Evolutionary conservation across 1,140 invertebrate species (phyloP), one percentile per base, ranked within the genome.

Genomic region (Piezodorus guildinii): DNA sequence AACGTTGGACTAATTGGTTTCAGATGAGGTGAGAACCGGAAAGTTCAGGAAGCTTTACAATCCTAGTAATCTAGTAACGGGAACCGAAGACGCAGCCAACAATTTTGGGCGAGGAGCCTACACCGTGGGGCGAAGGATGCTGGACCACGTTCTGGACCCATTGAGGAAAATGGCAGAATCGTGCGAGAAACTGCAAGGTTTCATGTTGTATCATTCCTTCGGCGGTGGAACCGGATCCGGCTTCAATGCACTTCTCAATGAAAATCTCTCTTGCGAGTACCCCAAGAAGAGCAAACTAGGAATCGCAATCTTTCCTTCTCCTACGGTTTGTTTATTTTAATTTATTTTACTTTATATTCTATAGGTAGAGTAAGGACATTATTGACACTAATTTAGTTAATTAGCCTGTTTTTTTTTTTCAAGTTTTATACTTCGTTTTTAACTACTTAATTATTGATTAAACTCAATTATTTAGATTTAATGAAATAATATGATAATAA

Each of bases 131-230:
- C 83, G 83, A 68, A 87, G 87, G 73, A 80, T 90, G 66, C 78
- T 88, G 19, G 82, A 87, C 63, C 60, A 81, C 0, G 80, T 85
- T 4, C 72, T 87, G 66, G 85, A 90, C 68, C 34, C 58, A 14
- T 73, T 65, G 12, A 74, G 77, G 27, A 82, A 83, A 68, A 70
- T 82, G 45, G 83, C 85, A n/a, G 89, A 93, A 71, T 81, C 84
- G 60, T 91, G 90, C 72, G 80, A 78, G 51, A 84, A 84, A 39
- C 75, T 87, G 1, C 88, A 93, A 71, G 88, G 88, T 0, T 89
- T 90, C 69, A 77, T 90, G 8, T 80, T 88, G 44, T 85, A 81
- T 68, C 85, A 86, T 69, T 83, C 81, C 14, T 84, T 86, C 69
- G 85, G 85, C 15, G 85, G 85, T 51, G 85, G 85, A 5, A 87